A percentile compares a stretch with the other conserved stretches of the same genome.
Evolutionary conservation across 2,888 invertebrate species (phyloP).

Genomic region (Ashinkailepas kermadecensis): DNA sequence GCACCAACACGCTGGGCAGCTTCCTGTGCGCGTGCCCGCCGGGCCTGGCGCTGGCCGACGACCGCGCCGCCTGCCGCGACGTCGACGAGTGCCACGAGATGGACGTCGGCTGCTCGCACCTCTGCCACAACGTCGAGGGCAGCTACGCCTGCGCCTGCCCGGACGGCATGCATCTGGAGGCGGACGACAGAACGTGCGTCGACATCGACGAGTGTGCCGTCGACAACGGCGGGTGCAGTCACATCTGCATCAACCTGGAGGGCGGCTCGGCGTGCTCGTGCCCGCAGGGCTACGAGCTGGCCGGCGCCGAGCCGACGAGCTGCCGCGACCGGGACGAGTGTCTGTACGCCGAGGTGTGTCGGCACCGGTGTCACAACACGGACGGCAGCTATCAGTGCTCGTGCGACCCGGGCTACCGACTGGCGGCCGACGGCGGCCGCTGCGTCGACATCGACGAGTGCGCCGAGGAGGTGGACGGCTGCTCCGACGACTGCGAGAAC

Average conservation of each 20-base stretch:
- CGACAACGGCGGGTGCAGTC: slow-evolving; percentile 28
- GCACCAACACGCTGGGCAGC: slow-evolving; percentile 30
- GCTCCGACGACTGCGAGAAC: slow-evolving; percentile 45
- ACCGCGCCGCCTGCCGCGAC: slow-evolving; percentile 35
- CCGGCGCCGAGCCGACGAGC: slow-evolving; percentile 26
- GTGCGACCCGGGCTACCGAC: slow-evolving; percentile 26
- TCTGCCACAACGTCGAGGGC: slow-evolving; percentile 31
- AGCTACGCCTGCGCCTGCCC: slow-evolving; percentile 38
- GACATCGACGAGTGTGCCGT: slow-evolving; percentile 31
- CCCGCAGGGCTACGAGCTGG: slow-evolving; percentile 28
- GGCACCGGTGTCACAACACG: slow-evolving; percentile 31
- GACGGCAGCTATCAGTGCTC: slow-evolving; percentile 32
- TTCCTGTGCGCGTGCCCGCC: slow-evolving; percentile 52
- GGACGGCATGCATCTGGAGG: slow-evolving; percentile 25
- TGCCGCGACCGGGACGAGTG: slow-evolving; percentile 59
- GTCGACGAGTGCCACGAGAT: slow-evolving; percentile 37
- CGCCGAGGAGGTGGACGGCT: slow-evolving; percentile 38
- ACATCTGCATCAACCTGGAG: slow-evolving; percentile 29
- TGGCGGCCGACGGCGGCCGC: slow-evolving; percentile 36
- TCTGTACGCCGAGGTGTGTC: slow-evolving; percentile 39
- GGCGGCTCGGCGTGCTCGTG: slow-evolving; percentile 30
- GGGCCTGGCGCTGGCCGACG: slow-evolving; percentile 45
- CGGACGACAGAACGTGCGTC: slow-evolving; percentile 25
- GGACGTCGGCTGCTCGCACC: slow-evolving; percentile 32
- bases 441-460: slow-evolving; percentile 45